Percentiles rank a stretch among this genome's conserved stretches.
These are phyloP conservation scores for Macrotis lagotis DNA, from an alignment of 2,113 vertebrate species.

Conservation along the genomic window DNA sequence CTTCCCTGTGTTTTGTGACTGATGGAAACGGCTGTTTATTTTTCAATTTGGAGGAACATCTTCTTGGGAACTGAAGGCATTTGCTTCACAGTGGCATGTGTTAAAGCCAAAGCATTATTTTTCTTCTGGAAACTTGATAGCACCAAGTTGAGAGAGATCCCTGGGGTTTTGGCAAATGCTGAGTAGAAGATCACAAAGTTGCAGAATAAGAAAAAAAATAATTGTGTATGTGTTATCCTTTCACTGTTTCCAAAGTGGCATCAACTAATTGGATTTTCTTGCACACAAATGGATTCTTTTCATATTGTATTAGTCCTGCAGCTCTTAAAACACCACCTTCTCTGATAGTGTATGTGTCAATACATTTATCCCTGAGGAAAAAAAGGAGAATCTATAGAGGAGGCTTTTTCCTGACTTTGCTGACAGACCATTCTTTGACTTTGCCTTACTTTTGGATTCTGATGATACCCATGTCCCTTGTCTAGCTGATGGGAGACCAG, in stretches of 20 bases:
- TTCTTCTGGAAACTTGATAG: constrained; percentile 59
- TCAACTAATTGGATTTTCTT: constrained; percentile 63
- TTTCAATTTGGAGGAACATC: constrained; percentile 53
- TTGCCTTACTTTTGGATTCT: constrained; percentile 58
- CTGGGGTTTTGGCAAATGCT: constrained; percentile 53
- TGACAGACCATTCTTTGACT: constrained; percentile 36
- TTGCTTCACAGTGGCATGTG: constrained; percentile 23
- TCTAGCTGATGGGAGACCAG: not conserved
- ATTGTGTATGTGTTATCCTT: constrained; percentile 53
- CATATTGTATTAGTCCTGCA: constrained; percentile 40
- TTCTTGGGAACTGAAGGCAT: constrained; percentile 10
- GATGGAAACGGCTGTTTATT: constrained; percentile 12
- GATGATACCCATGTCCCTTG: not conserved
- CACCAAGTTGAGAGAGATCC: constrained; percentile 25
- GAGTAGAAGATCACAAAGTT: constrained; percentile 55
- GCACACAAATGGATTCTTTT: constrained; percentile 51
- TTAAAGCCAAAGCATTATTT: constrained; percentile 57
- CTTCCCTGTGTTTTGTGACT: not conserved
- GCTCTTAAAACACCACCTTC: constrained; percentile 21
- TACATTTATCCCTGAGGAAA: constrained; percentile 36
- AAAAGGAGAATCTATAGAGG: constrained; percentile 25
- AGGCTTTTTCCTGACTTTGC: constrained; percentile 21
- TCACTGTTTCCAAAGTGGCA: constrained; percentile 55
- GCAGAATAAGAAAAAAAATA: constrained; percentile 52
- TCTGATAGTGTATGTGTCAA: constrained; percentile 13